phyloP scores from a whole-genome alignment of 2,888 invertebrate species.

The Drosophila setosimentum region DNA sequence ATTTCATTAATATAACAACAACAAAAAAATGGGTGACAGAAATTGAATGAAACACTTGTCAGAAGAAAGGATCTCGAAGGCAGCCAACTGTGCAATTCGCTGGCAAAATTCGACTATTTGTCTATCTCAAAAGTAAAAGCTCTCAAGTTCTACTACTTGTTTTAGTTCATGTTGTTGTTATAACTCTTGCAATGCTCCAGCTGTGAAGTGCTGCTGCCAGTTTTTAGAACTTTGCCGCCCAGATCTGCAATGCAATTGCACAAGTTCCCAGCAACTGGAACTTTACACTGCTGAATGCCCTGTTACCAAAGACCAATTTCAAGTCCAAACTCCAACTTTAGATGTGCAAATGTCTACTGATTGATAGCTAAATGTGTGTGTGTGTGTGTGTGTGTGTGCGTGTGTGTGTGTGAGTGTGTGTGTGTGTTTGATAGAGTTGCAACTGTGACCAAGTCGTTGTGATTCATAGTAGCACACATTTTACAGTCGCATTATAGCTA shows the following conservation, averaged over 20 bases:
- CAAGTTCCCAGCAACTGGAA: slow-evolving; percentile 38
- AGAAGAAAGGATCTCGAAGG: slow-evolving; percentile 25
- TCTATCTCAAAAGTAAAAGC: slow-evolving; percentile 56
- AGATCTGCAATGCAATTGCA: slow-evolving; percentile 51
- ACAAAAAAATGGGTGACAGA: slow-evolving; percentile 25
- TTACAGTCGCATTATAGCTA: not conserved
- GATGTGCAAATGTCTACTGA: slow-evolving; percentile 10
- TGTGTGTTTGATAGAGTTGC: slow-evolving; percentile 1
- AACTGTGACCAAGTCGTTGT: not conserved
- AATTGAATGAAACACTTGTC: slow-evolving; percentile 72
- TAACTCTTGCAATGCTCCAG: slow-evolving; percentile 56
- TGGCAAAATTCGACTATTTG: slow-evolving; percentile 69
- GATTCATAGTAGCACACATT: not conserved
- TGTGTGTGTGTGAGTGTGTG: too few species aligned
- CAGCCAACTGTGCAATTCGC: slow-evolving; percentile 77
- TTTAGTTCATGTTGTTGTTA: slow-evolving; percentile 20
- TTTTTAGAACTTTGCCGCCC: slow-evolving; percentile 46
- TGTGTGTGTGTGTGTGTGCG: not conserved
- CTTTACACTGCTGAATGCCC: slow-evolving; percentile 12
- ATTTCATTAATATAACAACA: slow-evolving; percentile 66
- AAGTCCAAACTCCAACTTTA: not conserved
- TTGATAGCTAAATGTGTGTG: slow-evolving; percentile 2
- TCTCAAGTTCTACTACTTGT: slow-evolving; percentile 22
- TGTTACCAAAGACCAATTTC: slow-evolving; percentile 24
- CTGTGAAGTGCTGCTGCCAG: slow-evolving; percentile 49